Evolutionary conservation across 2,113 vertebrate genomes (phyloP).

Genomic region (Microtus oregoni): DNA sequence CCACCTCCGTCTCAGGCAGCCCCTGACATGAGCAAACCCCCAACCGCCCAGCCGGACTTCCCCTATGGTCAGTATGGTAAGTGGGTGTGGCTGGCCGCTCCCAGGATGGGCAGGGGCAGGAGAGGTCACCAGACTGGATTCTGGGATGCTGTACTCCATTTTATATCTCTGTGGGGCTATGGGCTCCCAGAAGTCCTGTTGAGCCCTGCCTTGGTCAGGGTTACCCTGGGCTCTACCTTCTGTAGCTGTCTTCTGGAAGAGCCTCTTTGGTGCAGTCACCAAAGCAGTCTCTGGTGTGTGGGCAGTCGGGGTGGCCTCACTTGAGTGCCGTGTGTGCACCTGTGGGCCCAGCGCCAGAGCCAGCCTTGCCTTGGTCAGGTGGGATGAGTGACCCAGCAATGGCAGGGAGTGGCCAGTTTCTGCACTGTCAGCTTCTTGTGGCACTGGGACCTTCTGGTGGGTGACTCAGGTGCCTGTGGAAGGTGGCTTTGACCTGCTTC

Average conservation of each 20-base stretch:
- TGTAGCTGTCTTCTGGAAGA: too few species aligned
- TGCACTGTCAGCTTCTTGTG: not conserved
- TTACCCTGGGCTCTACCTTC: not conserved
- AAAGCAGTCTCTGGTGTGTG: not conserved
- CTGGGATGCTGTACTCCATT: not conserved
- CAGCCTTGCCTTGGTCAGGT: not conserved
- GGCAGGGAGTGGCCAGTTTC: not conserved
- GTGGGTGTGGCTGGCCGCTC: constrained; percentile 72
- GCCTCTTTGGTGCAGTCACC: not conserved
- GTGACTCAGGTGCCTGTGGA: not conserved
- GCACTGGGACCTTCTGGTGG: not conserved
- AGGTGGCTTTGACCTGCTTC: not conserved
- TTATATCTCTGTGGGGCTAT: too few species aligned
- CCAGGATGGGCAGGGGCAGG: not conserved
- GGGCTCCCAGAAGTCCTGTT: not conserved
- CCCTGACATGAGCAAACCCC: constrained; percentile 99
- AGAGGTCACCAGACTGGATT: not conserved
- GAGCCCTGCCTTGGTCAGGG: not conserved
- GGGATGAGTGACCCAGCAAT: not conserved
- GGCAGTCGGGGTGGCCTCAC: not conserved
- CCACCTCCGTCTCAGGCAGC: constrained; percentile 96
- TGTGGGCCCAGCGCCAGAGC: not conserved
- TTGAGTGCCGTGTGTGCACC: not conserved
- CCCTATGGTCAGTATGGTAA: constrained; percentile 99
- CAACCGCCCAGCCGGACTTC: constrained; percentile 96